Evolutionary conservation across 2,113 vertebrate species (phyloP).

Genomic region (Campylomormyrus tamandua): DNA sequence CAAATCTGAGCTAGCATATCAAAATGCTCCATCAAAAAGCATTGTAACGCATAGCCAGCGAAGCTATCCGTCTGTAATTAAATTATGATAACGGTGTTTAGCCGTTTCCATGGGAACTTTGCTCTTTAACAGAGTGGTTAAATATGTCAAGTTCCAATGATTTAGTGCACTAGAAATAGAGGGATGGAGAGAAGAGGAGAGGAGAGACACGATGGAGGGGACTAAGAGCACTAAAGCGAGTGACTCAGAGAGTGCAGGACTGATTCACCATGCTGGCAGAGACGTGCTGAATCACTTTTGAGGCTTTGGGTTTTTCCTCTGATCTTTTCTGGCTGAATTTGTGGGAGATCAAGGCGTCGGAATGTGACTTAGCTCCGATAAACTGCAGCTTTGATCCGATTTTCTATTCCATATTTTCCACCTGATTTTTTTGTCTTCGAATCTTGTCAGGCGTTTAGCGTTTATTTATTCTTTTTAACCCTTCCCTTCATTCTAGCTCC

Average conservation of each 20-base stretch:
- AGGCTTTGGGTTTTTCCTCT: constrained; percentile 9
- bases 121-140: constrained; percentile 23
- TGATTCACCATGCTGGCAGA: constrained; percentile 14
- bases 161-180: constrained; percentile 22
- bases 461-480: not conserved
- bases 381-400: not conserved
- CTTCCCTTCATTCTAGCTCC: not conserved
- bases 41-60: constrained; percentile 19
- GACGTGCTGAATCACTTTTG: constrained; percentile 16
- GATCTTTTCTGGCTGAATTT: not conserved
- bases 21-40: constrained; percentile 3
- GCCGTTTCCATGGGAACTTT: constrained; percentile 49
- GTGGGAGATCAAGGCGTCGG: not conserved
- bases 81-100: constrained; percentile 26
- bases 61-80: constrained; percentile 27
- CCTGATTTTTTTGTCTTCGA: not conserved
- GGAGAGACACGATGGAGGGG: constrained; percentile 13
- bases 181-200: constrained; percentile 20
- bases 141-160: constrained; percentile 37
- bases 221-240: not conserved
- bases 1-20: not conserved
- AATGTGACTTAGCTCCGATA: not conserved
- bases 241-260: not conserved
- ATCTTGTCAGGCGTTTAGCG: not conserved
- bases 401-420: not conserved